A percentile compares a stretch with the other conserved stretches of the same genome.
Conservation (phyloP, 37 sponge, comb jelly and placozoan species). For the Beroe ovata region DNA sequence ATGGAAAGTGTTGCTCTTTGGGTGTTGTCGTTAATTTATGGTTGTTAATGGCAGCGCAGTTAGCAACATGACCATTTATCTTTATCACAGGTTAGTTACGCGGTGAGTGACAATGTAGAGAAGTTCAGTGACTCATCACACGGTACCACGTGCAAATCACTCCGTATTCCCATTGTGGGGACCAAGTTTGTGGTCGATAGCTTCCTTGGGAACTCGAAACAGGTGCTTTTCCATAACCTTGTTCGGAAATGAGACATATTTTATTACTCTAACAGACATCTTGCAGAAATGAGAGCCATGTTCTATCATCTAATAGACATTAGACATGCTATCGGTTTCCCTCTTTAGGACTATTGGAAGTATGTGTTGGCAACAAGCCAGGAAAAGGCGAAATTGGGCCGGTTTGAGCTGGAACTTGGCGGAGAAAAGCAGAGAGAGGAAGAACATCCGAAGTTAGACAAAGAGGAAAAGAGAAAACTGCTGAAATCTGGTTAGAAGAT, state of each 20-base stretch:
- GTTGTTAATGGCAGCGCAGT: too few relatives aligned
- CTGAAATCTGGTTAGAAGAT: neutral
- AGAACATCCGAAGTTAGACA: neutral
- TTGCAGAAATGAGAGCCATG: too few relatives aligned
- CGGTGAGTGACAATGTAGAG: neutral
- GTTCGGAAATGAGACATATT: too few relatives aligned
- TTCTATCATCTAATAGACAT: too few relatives aligned
- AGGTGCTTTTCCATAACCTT: too few relatives aligned
- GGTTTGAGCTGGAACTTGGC: neutral
- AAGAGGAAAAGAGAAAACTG: neutral
- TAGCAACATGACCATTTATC: too few relatives aligned
- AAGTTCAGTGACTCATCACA: conserved; percentile 21
- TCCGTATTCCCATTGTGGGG: neutral
- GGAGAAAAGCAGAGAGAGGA: neutral
- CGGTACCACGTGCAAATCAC: conserved; percentile 17
- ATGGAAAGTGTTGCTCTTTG: too few relatives aligned
- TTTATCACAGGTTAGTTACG: conserved; percentile 30
- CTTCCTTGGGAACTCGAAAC: neutral
- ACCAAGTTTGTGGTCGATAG: neutral
- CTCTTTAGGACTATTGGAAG: neutral
- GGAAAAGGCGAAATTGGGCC: neutral
- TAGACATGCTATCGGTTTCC: too few relatives aligned
- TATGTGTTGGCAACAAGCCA: neutral
- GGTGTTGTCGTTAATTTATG: too few relatives aligned
- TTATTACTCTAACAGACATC: too few relatives aligned